A percentile compares a stretch with the other conserved stretches of the same genome.
These are phyloP conservation scores for Chloropsis hardwickii DNA, from an alignment of 2,113 vertebrate species.

Conservation along the genomic window DNA sequence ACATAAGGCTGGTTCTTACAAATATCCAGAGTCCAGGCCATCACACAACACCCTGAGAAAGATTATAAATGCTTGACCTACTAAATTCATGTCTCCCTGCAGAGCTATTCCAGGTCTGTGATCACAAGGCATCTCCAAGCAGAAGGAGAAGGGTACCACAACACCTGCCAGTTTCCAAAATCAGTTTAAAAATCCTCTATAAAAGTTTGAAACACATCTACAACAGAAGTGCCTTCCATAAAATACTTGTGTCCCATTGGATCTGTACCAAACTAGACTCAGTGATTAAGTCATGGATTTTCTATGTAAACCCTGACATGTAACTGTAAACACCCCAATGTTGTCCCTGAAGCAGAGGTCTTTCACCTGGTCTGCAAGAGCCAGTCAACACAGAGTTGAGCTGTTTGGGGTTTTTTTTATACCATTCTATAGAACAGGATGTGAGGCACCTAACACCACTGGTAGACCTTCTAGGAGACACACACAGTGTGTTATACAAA, in stretches of 20 bases:
- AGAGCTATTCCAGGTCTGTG: background rate
- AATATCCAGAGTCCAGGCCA: background rate
- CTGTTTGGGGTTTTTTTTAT: background rate
- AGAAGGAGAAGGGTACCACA: background rate
- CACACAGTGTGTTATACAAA: background rate
- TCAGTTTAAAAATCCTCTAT: background rate
- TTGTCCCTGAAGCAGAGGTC: background rate
- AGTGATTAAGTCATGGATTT: background rate
- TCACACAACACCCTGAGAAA: background rate
- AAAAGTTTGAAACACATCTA: background rate
- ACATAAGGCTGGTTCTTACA: fast-evolving
- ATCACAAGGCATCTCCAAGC: background rate
- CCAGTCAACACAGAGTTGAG: background rate
- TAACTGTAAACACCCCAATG: fast-evolving
- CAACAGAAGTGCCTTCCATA: background rate
- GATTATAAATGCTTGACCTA: background rate
- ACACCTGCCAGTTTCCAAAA: background rate
- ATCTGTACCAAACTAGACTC: background rate
- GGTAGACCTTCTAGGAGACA: background rate
- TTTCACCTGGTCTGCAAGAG: background rate
- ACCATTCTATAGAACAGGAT: background rate
- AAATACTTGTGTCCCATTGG: background rate
- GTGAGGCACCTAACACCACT: background rate
- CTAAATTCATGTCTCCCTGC: background rate
- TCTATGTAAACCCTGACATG: background rate